These are phyloP conservation scores for Chrysochloris asiatica DNA, from an alignment of 2,113 vertebrate genomes.

Conservation along the genomic window DNA sequence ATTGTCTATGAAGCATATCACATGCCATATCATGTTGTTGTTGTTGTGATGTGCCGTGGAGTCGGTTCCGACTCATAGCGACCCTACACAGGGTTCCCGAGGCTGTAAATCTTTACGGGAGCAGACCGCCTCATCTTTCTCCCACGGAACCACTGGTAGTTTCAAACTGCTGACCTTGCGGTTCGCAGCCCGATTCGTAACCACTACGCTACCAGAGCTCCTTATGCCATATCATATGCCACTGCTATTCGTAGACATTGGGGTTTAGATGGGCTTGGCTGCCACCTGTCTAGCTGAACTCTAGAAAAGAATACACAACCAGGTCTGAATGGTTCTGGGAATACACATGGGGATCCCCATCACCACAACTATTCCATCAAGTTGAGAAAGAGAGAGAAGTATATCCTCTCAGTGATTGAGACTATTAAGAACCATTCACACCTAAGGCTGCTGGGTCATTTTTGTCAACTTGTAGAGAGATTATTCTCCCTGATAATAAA, in stretches of 20 bases:
- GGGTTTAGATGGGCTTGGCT: not conserved
- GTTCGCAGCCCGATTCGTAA: too few relatives aligned
- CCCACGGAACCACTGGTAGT: too few relatives aligned
- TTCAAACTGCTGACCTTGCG: too few relatives aligned
- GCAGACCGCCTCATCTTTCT: too few relatives aligned
- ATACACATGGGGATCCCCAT: not conserved
- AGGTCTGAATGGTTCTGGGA: not conserved
- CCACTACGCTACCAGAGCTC: too few relatives aligned
- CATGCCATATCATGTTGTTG: too few relatives aligned
- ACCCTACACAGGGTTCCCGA: too few relatives aligned
- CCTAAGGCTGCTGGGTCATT: not conserved
- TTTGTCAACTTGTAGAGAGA: not conserved
- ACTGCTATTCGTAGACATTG: not conserved
- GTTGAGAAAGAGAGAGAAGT: not conserved
- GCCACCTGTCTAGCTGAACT: not conserved
- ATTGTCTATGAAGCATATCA: not conserved
- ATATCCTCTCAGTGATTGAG: not conserved
- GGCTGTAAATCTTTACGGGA: too few relatives aligned
- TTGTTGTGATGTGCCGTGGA: too few relatives aligned
- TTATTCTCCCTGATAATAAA: not conserved
- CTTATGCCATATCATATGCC: not conserved
- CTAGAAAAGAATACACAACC: not conserved
- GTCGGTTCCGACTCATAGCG: too few relatives aligned
- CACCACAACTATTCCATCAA: not conserved
- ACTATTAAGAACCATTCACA: not conserved